phyloP scores from a whole-genome alignment of 2,113 vertebrate genomes.

The Onychorhynchus coronatus region DNA sequence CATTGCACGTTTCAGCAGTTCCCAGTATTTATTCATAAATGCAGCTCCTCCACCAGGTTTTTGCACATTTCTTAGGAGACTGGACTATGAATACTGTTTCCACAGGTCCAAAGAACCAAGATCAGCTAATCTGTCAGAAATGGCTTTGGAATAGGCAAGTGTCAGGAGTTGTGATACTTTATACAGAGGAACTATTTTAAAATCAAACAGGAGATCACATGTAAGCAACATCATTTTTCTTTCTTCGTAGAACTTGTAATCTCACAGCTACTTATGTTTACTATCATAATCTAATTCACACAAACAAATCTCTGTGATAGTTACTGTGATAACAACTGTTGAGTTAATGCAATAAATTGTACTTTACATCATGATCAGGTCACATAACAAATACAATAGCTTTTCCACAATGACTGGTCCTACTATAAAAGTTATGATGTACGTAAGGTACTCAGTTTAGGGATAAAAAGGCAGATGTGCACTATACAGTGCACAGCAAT shows the following conservation, averaged over 20 bases:
- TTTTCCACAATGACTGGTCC: neutral
- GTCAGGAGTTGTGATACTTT: neutral
- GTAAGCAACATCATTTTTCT: neutral
- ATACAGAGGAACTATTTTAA: neutral
- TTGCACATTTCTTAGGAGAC: neutral
- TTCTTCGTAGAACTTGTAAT: neutral
- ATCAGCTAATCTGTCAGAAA: neutral
- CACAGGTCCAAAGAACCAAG: neutral
- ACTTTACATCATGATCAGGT: neutral
- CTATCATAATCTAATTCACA: neutral
- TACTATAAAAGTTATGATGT: neutral
- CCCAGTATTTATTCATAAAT: neutral
- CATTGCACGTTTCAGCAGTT: neutral
- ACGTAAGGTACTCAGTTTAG: neutral
- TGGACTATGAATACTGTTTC: neutral
- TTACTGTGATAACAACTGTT: neutral
- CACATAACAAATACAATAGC: neutral
- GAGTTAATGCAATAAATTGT: neutral
- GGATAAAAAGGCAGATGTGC: neutral
- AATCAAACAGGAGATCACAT: neutral
- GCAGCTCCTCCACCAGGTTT: neutral
- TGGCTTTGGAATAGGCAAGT: neutral
- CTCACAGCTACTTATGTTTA: neutral
- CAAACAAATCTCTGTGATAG: neutral
- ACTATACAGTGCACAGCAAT: neutral